These are phyloP conservation scores for Chironomus striatipennis DNA, from an alignment of 1,140 invertebrate species.

Conservation along the genomic window DNA sequence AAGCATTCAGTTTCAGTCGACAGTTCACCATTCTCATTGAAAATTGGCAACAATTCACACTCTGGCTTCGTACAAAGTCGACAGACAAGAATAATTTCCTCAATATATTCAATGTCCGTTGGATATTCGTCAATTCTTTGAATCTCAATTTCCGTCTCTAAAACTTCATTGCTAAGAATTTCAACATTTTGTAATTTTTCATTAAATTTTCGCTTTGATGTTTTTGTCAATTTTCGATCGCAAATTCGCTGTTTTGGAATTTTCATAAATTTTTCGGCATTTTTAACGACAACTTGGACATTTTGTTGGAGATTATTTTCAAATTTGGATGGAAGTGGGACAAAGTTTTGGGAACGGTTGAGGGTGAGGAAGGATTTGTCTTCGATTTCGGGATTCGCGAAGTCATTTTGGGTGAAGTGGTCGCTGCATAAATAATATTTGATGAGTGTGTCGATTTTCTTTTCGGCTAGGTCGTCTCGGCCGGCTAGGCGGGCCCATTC, in stretches of 20 bases:
- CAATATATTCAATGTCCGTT: not conserved
- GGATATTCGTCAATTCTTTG: not conserved
- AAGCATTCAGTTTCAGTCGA: conserved; percentile 3
- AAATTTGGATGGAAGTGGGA: conserved; percentile 3
- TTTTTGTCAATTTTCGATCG: not conserved
- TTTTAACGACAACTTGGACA: not conserved
- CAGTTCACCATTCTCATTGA: not conserved
- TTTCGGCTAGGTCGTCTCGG: not conserved
- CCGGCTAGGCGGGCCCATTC: not conserved
- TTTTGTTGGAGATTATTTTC: not conserved
- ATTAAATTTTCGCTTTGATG: not conserved
- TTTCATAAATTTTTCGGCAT: not conserved
- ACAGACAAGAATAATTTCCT: not conserved
- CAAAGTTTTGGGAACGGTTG: not conserved
- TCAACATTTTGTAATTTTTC: not conserved
- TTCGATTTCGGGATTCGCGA: not conserved
- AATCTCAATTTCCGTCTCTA: not conserved
- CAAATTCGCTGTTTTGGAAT: not conserved
- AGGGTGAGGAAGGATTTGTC: not conserved
- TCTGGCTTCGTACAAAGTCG: not conserved
- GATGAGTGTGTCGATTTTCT: not conserved
- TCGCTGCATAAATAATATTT: not conserved
- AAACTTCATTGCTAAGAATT: not conserved
- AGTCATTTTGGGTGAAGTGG: not conserved
- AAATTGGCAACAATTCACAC: not conserved